Base-by-base conservation (phyloP, 2,888 invertebrate genomes). In the Ormyrus pomaceus region DNA sequence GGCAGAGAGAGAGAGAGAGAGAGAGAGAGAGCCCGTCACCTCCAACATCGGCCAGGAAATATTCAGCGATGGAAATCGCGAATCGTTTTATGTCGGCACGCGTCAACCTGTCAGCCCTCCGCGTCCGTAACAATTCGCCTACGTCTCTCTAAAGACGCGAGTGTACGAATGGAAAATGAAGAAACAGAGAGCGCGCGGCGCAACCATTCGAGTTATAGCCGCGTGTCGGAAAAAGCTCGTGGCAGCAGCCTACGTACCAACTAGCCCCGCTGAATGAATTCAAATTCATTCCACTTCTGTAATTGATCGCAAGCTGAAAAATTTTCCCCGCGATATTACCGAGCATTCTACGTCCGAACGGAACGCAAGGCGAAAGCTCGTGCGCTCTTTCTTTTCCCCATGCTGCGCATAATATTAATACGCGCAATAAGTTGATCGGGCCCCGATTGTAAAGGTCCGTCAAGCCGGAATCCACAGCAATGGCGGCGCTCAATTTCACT, bases 51-150 rank as follows among this genome's bases (percentile, higher is more conserved):
- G 19, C 19, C 19, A 19, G 19, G 19, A 19, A 19, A 82, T 81
- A 82, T 83, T 79, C 80, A 83, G 82, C 79, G 84, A 84, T 87
- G 85, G 84, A 84, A 84, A 87, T 87, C 87, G 85, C 84, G 82
- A 85, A 88, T 88, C 88, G 87, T 87, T 87, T 87, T 45, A 87
- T 85, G 88, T 87, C 87, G 72, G 53, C 62, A 53, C 84, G 85
- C 85, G 87, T 89, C 89, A 88, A 88, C 82, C 87, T 88, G 89
- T 88, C 86, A 85, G 82, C 83, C 82, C 84, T 81, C 83, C 88
- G 85, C 85, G 86, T 85, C 48, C 64, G 48, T 71, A 71, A 71
- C 71, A 86, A 84, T 82, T 87, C 88, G 86, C 86, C 88, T 87
- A 89, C 87, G 88, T 88, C 88, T 88, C 87, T 85, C 86, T 88